Evolutionary conservation across 2,888 invertebrate species (phyloP), one percentile per base, ranked within the genome.

Genomic region (Poecilobothrus nobilitatus): DNA sequence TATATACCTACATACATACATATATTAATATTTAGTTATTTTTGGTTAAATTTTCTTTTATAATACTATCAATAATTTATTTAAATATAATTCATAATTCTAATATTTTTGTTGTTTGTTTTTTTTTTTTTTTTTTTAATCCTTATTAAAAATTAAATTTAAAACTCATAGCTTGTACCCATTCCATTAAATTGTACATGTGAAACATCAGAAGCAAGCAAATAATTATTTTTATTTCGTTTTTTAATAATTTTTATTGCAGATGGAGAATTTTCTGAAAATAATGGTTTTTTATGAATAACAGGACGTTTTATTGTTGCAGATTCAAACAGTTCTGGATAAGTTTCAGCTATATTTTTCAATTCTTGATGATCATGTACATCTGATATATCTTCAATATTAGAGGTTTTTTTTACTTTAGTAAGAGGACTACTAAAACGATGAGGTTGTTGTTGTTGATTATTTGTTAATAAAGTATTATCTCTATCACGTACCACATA

Each of bases 161-260:
- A 63, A 63, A 63, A 63, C 27, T 63, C 63, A 63, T 63, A 63
- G 27, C 27, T 63, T 63, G 27, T 27, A 27, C 63, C 63, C 63
- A 63, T 63, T 27, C 63, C 63, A 63, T 27, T 63, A 18, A 63
- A 63, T 63, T 63, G 22, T 27, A 63, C 63, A 63, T 63, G 63
- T 27, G 63, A 63, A 27, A 63, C 63, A 12, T 27, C 22, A 18
- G 63, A 27, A 20, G 63, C 22, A 27, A 15, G 63, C 27, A 27
- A 63, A 63, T 27, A 63, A 12, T 53, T 53, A 53, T 53, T 53
- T 53, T 53, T 53, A 53, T 12, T 15, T 18, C 15, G 2, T 18
- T n/a, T 53, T 1, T n/a, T 53, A 53, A 53, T 53, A 15, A 12
- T 53, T 37, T 12, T 12, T 8, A 37, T 10, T 37, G 4, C 2